Percentiles rank a stretch among this genome's conserved stretches.
Evolutionary conservation across 2,797 vertebrate species (phyloP).

Genomic region (Rachycentron canadum): DNA sequence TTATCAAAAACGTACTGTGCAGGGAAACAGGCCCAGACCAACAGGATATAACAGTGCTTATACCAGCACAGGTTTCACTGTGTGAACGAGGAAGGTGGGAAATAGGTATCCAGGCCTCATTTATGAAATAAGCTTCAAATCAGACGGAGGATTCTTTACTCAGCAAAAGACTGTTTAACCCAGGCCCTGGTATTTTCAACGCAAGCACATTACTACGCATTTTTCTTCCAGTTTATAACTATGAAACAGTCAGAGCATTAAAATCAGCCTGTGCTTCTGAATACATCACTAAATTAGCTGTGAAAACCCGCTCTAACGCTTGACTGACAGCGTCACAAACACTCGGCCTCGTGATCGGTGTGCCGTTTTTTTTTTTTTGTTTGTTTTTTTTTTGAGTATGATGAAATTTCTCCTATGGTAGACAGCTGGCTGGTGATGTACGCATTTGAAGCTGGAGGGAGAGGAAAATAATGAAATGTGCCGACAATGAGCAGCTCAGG

Average conservation of each 20-base stretch:
- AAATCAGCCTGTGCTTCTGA: constrained; percentile 28
- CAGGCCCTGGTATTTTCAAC: not conserved
- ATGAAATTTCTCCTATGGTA: constrained; percentile 26
- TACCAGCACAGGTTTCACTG: not conserved
- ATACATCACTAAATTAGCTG: constrained; percentile 34
- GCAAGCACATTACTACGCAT: not conserved
- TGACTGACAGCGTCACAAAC: constrained; percentile 35
- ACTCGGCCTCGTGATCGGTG: constrained; percentile 21
- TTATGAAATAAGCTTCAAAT: constrained; percentile 30
- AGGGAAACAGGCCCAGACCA: not conserved
- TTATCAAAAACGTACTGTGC: constrained; percentile 1
- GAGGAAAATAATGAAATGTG: constrained; percentile 55
- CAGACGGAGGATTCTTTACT: constrained; percentile 11
- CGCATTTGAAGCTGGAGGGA: constrained; percentile 26
- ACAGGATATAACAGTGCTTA: not conserved
- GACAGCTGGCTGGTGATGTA: constrained; percentile 52
- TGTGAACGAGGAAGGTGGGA: not conserved
- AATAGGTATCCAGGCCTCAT: constrained; percentile 22
- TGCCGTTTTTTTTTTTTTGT: constrained; percentile 22
- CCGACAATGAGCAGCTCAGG: constrained; percentile 52
- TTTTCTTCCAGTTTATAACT: not conserved
- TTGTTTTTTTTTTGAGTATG: constrained; percentile 8
- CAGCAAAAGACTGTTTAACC: not conserved
- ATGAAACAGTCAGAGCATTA: not conserved
- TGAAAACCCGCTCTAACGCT: constrained; percentile 27